Conservation (phyloP, 2,113 vertebrate species). For the Aix galericulata region DNA sequence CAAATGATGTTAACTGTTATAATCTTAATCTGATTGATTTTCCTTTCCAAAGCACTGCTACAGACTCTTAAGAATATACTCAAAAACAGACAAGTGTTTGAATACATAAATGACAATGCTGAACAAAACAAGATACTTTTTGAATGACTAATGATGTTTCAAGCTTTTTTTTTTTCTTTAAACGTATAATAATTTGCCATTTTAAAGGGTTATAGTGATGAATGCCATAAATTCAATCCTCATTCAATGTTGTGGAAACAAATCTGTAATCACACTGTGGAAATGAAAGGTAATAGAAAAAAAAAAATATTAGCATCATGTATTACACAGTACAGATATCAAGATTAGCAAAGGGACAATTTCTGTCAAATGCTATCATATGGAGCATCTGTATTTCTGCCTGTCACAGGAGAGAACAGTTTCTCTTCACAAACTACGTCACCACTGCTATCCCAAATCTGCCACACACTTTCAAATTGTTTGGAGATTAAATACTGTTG, state of each 20-base stretch:
- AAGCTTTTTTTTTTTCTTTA: neutral
- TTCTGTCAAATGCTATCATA: neutral
- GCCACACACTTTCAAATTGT: neutral
- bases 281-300: neutral
- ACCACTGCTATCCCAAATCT: neutral
- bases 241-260: neutral
- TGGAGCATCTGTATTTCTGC: neutral
- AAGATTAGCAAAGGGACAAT: neutral
- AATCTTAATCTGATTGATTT: neutral
- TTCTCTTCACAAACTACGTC: neutral
- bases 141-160: neutral
- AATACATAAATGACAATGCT: neutral
- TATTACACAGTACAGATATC: neutral
- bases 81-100: neutral
- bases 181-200: neutral
- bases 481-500: neutral
- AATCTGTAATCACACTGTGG: neutral
- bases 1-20: neutral
- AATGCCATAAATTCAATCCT: neutral
- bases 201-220: neutral
- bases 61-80: neutral
- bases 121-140: neutral
- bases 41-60: neutral
- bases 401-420: neutral
- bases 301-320: neutral